Evolutionary conservation across 2,888 invertebrate species (phyloP).

Genomic region (Drosophila mettleri): DNA sequence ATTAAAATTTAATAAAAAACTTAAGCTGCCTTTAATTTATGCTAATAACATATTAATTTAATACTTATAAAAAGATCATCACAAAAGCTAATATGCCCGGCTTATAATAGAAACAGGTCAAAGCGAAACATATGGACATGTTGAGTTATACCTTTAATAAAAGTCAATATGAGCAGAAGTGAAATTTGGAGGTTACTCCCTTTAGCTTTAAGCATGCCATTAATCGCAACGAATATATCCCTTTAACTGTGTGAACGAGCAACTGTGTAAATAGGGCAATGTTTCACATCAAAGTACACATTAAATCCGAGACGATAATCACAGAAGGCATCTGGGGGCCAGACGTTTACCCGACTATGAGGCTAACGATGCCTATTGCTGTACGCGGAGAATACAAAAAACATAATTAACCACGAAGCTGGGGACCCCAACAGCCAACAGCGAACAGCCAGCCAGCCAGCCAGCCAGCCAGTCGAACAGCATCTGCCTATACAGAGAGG

Average conservation of each 20-base stretch:
- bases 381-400: slow-evolving; percentile 70
- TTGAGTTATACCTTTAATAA: no score
- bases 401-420: slow-evolving; percentile 79
- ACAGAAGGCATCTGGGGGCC: slow-evolving; percentile 38
- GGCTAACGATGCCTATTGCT: slow-evolving; percentile 30
- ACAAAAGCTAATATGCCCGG: no score
- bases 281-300: slow-evolving; percentile 78
- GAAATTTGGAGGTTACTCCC: no score
- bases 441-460: not conserved
- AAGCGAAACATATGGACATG: no score
- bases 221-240: not conserved
- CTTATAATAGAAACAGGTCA: no score
- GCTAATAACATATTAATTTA: no score
- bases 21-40: no score
- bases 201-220: no score
- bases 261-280: slow-evolving; percentile 69
- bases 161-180: no score
- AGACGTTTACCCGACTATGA: slow-evolving; percentile 18
- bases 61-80: no score
- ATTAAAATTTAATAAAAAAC: no score
- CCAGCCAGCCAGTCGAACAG: slow-evolving; percentile 24
- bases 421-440: slow-evolving; percentile 39
- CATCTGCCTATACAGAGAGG: not conserved
- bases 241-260: not conserved
- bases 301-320: slow-evolving; percentile 80